Percentiles rank a stretch among this genome's conserved stretches.
Evolutionary conservation across 2,797 vertebrate genomes (phyloP).

Genomic region (Heterohyrax brucei): DNA sequence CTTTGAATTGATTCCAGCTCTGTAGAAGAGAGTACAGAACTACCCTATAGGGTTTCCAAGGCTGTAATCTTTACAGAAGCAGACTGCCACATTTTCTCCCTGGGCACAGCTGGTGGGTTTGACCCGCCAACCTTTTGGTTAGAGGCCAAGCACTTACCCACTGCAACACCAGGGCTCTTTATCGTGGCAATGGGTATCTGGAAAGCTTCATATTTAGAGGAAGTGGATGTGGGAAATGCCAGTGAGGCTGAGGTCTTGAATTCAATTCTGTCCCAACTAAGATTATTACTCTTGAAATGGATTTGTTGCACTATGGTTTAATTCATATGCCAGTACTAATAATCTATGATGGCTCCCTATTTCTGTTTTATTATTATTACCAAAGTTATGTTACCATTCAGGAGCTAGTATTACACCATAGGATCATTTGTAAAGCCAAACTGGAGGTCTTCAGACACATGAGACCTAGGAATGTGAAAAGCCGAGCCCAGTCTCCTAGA

Average conservation of each 20-base stretch:
- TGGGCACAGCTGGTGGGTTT: neutral
- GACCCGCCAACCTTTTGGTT: neutral
- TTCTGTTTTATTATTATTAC: conserved; percentile 87
- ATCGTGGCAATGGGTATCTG: conserved; percentile 53
- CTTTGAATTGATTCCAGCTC: neutral
- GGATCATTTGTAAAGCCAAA: conserved; percentile 88
- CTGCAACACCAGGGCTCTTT: neutral
- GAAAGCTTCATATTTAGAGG: conserved; percentile 74
- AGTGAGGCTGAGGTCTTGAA: conserved; percentile 75
- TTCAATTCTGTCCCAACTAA: conserved; percentile 79
- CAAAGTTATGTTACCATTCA: conserved; percentile 87
- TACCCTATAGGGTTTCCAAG: neutral
- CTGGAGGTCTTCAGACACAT: conserved; percentile 83
- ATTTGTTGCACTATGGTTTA: conserved; percentile 79
- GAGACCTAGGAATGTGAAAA: conserved; percentile 89
- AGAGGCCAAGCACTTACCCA: neutral
- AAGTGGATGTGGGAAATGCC: conserved; percentile 72
- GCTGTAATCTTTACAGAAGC: neutral
- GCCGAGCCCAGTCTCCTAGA: conserved; percentile 87
- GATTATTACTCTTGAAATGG: conserved; percentile 79
- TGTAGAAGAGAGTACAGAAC: neutral
- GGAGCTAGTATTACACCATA: conserved; percentile 80
- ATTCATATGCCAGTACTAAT: conserved; percentile 83
- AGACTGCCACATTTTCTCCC: neutral
- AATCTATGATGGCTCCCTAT: conserved; percentile 82